phyloP scores from a whole-genome alignment of 1,140 invertebrate genomes.

The Elymnias hypermnestra region DNA sequence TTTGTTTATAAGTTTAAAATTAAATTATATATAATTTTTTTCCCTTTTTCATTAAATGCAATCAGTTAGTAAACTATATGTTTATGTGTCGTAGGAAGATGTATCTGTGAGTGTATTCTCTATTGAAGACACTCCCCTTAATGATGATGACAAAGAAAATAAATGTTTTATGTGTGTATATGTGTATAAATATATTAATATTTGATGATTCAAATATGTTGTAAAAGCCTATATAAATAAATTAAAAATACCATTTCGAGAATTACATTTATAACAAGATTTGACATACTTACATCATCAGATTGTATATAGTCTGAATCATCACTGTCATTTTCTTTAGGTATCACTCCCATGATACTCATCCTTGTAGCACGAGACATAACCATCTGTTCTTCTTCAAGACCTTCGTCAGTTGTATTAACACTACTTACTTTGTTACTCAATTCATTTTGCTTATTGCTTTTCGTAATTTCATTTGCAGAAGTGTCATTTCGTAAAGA shows the following conservation, averaged over 20 bases:
- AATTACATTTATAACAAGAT: background rate
- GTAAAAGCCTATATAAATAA: background rate
- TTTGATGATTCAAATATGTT: background rate
- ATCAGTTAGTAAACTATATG: no score
- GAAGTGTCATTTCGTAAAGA: no score
- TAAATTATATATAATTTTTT: no score
- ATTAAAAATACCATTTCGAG: no score
- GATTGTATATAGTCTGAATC: slow-evolving; percentile 70
- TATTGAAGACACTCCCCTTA: no score
- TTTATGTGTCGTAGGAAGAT: no score
- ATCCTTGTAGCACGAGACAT: slow-evolving; percentile 66
- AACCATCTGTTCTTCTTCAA: slow-evolving; percentile 58
- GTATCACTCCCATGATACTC: slow-evolving; percentile 68
- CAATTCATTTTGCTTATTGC: slow-evolving; percentile 10
- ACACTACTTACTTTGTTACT: slow-evolving; percentile 7
- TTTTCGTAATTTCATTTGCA: slow-evolving; percentile 9
- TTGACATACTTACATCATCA: slow-evolving; percentile 55
- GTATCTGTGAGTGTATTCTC: no score
- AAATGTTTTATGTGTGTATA: no score
- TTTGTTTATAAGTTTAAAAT: no score
- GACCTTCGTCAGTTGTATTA: slow-evolving; percentile 34
- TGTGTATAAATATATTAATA: no score
- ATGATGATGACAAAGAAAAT: no score
- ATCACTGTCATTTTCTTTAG: slow-evolving; percentile 55
- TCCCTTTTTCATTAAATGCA: no score